Evolutionary conservation across 1,140 invertebrate genomes (phyloP).

Genomic region (Zaprionus camerounensis): DNA sequence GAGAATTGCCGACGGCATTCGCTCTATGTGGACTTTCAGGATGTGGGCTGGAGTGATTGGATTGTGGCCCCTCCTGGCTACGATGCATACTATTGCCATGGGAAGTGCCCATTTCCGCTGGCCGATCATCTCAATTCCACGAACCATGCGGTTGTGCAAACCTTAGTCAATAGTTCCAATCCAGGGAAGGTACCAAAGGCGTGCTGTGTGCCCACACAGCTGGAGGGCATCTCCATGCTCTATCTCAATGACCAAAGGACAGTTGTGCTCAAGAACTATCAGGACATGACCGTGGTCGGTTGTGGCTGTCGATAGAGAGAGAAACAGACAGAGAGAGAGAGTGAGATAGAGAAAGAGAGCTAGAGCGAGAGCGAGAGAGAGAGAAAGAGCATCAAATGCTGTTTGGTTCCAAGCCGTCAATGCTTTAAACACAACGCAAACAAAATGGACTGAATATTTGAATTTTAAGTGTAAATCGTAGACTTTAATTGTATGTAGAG

Average conservation of each 20-base stretch:
- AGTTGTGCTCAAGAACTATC: constrained; percentile 98
- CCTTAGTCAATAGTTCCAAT: constrained; percentile 96
- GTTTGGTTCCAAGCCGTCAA: constrained; percentile 83
- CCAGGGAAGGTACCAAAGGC: constrained; percentile 94
- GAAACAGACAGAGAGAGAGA: not conserved
- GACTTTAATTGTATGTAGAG: constrained; percentile 79
- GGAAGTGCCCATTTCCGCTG: constrained; percentile 96
- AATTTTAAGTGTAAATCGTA: constrained; percentile 84
- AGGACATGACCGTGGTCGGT: constrained; percentile 97
- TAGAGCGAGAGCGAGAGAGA: constrained; percentile 46
- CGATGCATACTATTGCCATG: constrained; percentile 97
- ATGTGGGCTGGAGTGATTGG: constrained; percentile 99
- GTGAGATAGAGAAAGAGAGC: constrained; percentile 19
- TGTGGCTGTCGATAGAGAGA: constrained; percentile 94
- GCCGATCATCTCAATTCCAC: constrained; percentile 97
- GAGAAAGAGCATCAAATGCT: constrained; percentile 80
- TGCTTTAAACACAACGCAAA: constrained; percentile 84
- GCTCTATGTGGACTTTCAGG: constrained; percentile 97
- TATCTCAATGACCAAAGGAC: constrained; percentile 97
- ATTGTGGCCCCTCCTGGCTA: constrained; percentile 99
- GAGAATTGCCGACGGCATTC: constrained; percentile 93
- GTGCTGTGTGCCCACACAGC: constrained; percentile 96
- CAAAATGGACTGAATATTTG: constrained; percentile 84
- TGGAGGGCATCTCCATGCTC: constrained; percentile 96
- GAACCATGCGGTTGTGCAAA: constrained; percentile 99